These are phyloP conservation scores for Ceuthmochares aereus DNA, from an alignment of 2,113 vertebrate species.

Conservation along the genomic window DNA sequence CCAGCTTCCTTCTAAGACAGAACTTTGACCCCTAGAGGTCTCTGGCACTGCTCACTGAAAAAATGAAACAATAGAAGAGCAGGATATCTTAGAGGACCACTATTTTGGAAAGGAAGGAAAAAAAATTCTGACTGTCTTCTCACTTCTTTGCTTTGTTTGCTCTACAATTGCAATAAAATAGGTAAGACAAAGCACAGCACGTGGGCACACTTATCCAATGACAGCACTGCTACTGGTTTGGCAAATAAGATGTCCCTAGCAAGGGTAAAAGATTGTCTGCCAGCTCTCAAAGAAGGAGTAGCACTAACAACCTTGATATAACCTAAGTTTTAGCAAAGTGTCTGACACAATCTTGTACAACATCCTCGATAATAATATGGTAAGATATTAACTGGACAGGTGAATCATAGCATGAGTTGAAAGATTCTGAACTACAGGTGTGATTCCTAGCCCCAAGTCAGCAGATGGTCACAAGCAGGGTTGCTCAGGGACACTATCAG, in stretches of 20 bases:
- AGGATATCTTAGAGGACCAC: neutral
- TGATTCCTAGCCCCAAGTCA: neutral
- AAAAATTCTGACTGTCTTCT: neutral
- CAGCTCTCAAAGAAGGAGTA: neutral
- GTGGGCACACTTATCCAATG: neutral
- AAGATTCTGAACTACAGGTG: neutral
- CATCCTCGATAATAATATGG: neutral
- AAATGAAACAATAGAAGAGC: neutral
- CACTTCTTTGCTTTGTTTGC: neutral
- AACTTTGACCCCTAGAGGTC: neutral
- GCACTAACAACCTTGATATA: neutral
- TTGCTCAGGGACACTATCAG: neutral
- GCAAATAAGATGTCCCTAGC: neutral
- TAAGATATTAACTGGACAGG: neutral
- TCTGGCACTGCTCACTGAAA: neutral
- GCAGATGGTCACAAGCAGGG: neutral
- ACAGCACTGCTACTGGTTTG: neutral
- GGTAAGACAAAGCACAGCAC: neutral
- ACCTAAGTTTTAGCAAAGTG: neutral
- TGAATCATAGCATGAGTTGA: no score
- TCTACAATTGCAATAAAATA: neutral
- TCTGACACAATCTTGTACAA: neutral
- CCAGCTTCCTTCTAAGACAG: neutral
- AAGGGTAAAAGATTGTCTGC: neutral
- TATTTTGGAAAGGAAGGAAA: neutral